phyloP scores from a whole-genome alignment of 2,888 invertebrate species.

The Ptycholaimellus sp. region DNA sequence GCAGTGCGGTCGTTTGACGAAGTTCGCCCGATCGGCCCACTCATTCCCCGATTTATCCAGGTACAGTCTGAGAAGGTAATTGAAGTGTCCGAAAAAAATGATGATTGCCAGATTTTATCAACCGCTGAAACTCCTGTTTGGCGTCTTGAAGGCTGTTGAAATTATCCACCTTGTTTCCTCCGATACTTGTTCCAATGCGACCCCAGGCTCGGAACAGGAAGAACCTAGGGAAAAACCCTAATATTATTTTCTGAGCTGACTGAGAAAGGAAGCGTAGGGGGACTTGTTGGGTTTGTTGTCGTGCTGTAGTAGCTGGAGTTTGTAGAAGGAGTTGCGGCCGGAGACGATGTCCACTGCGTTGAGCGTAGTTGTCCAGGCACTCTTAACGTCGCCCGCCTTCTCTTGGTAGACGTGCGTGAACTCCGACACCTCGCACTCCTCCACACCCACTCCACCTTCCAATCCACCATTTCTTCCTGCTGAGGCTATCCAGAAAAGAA shows the following conservation, averaged over 20 bases:
- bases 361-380: conserved; percentile 54
- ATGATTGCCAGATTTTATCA: neutral
- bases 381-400: conserved; percentile 30
- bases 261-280: neutral
- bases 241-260: neutral
- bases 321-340: conserved; percentile 78
- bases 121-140: neutral
- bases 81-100: neutral
- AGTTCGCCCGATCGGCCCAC: conserved; percentile 44
- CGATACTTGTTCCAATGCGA: conserved; percentile 76
- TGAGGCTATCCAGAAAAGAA: no score
- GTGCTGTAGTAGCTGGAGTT: conserved; percentile 59
- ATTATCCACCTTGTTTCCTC: conserved; percentile 31
- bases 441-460: no score
- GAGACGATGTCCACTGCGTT: conserved; percentile 58
- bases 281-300: conserved; percentile 37
- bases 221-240: conserved; percentile 27
- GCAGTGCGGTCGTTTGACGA: conserved; percentile 44
- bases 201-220: conserved; percentile 84
- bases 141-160: conserved; percentile 10
- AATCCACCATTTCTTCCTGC: no score
- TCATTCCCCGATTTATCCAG: conserved; percentile 56
- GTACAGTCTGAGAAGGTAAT: conserved; percentile 32
- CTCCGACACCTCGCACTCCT: no score
- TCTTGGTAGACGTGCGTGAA: conserved; percentile 45